Evolutionary conservation across 2,113 vertebrate genomes (phyloP), one percentile per base, ranked within the genome.

Genomic region (Myotis yumanensis): DNA sequence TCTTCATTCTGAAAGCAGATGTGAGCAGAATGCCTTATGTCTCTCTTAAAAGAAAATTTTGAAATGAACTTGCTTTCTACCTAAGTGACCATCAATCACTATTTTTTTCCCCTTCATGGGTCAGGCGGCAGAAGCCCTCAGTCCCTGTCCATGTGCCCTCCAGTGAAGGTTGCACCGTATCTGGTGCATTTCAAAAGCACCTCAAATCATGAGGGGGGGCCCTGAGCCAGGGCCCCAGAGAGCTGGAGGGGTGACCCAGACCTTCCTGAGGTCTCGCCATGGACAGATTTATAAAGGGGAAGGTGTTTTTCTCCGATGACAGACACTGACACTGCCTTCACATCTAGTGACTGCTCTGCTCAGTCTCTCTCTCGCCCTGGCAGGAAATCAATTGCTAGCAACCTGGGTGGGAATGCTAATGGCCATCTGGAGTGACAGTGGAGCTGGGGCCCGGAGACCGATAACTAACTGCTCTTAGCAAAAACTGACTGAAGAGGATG

Each of bases 331-430:
- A 8, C 28, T 32, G 57, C 54, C 81, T 88, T 82, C 69, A 35
- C 11, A 18, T 30, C 64, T 35, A 6, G 35, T 9, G 59, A 32
- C 54, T n/a, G 22, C 51, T 89, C 59, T 51, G 64, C 80, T 37
- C 28, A 0, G 73, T 28, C 80, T n/a, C 0, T 62, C 37, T 48
- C 68, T 73, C 28, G 6, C n/a, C 0, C 0, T 37, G 79, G 76
- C 91, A 89, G 77, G 85, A 82, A 92, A 73, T 90, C 95, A 28
- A 22, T 89, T 7, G 52, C 11, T 25, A 87, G 88, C 10, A 25
- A 68, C 91, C 68, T 23, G 11, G 46, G 35, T 20, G 25, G n/a
- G 73, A 35, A 73, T 25, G 32, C 57, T 4, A 54, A 23, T 16
- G 68, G n/a, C 83, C 40, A 2, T 35, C 54, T 12, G 40, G 37